Evolutionary conservation across 2,888 invertebrate genomes (phyloP), one percentile per base, ranked within the genome.

Genomic region (Lordiphosa fenestrarum): DNA sequence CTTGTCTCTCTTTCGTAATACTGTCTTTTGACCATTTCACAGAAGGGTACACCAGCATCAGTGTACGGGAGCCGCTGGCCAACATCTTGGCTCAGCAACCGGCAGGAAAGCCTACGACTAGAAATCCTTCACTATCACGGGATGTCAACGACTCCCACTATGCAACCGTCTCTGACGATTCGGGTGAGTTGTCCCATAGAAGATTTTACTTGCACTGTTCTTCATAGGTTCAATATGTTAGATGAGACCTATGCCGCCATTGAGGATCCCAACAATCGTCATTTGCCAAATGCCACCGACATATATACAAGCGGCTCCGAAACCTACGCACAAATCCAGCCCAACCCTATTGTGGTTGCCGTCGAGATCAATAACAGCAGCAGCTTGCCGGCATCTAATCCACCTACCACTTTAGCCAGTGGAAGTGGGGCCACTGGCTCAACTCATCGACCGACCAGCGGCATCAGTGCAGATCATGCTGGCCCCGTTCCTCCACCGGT

Each of bases 21-120:
- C 9, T 38, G 3, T 1, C 7, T 57, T 23, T 53, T 19, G 36
- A 59, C 12, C 21, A 39, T 52, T 58, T 6, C 30, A 15, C 90
- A 95, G 96, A 96, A 91, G 96, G 96, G 42, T 97, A 97, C 88
- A 96, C 96, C 0, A 96, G 96, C 86, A 96, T 96, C 73, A 96
- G 96, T 69, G 97, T 97, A 1, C 91, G 96, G 13, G 96, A 96
- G 88, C 97, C 97, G 0, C 90, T 97, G 63, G 95, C 96, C 3
- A 93, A 93, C 85, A 93, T 94, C 67, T 92, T 94, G 71, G 94
- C 93, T 47, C 93, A 93, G 87, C 85, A 85, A 46, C 87, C 87
- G 9, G 40, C 69, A 0, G 66, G 37, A 4, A 84, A 85, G 25
- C 90, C 90, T 64, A 90, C 90, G 50, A 85, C 87, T 64, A 85